These are phyloP conservation scores for Notodonta dromedarius DNA, from an alignment of 2,888 invertebrate species.

Conservation along the genomic window DNA sequence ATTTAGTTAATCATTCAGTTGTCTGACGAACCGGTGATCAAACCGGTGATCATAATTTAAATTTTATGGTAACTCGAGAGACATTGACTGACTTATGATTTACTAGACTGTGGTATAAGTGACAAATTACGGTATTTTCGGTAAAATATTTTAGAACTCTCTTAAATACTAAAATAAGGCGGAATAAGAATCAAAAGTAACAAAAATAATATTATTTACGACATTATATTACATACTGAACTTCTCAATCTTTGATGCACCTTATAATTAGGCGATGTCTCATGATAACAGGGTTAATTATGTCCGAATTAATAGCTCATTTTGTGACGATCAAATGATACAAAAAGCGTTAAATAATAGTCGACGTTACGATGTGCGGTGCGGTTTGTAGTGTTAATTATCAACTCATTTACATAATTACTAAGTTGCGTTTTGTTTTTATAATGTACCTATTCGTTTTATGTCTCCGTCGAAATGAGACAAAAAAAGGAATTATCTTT, in stretches of 20 bases:
- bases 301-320: conserved; percentile 67
- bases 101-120: no score
- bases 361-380: conserved; percentile 36
- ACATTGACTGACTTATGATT: no score
- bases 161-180: no score
- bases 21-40: no score
- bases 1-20: no score
- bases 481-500: conserved; percentile 18
- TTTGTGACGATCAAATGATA: conserved; percentile 51
- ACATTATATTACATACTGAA: no score
- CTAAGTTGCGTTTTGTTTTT: conserved; percentile 25
- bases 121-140: no score
- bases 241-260: conserved; percentile 35
- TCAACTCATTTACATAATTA: conserved; percentile 45
- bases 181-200: no score
- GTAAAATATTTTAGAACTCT: no score
- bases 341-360: conserved; percentile 49
- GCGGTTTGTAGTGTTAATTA: conserved; percentile 43
- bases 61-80: no score
- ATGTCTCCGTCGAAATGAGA: conserved; percentile 39
- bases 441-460: conserved; percentile 24
- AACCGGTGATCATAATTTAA: no score
- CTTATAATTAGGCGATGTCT: conserved; percentile 59
- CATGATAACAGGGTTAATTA: conserved; percentile 59
- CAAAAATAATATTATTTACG: no score